These are phyloP conservation scores for Thamnaconus septentrionalis DNA, from an alignment of 2,113 vertebrate species.

Conservation along the genomic window DNA sequence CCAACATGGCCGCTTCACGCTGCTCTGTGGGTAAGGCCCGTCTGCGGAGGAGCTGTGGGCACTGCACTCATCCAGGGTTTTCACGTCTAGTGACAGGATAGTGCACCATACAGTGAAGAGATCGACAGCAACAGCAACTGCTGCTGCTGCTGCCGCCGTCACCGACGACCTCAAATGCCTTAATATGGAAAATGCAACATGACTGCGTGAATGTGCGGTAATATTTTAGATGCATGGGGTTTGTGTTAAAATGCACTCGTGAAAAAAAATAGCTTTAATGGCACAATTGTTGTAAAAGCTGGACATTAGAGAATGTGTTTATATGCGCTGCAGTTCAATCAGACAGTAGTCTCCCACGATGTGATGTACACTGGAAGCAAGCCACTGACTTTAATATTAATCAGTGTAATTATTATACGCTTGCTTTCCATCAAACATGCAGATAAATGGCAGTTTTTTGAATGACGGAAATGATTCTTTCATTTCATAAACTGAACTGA, in stretches of 20 bases:
- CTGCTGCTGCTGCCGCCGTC: neutral
- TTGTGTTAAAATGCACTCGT: too few species aligned
- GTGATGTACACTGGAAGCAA: neutral
- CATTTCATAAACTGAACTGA: too few species aligned
- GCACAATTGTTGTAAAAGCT: too few species aligned
- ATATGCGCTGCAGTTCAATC: neutral
- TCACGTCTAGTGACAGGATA: neutral
- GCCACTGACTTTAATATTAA: too few species aligned
- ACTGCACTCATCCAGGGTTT: conserved; percentile 11
- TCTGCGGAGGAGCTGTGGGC: conserved; percentile 22
- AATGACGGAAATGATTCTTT: too few species aligned
- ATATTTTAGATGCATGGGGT: too few species aligned
- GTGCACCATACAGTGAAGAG: conserved; percentile 21
- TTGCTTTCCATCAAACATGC: too few species aligned
- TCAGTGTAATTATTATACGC: too few species aligned
- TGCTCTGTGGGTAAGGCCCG: conserved; percentile 41
- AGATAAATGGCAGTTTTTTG: too few species aligned
- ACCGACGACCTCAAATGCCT: conserved; percentile 11
- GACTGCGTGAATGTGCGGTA: too few species aligned
- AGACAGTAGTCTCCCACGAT: neutral
- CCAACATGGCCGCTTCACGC: conserved; percentile 57
- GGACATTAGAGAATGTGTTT: neutral
- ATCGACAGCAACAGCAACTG: conserved; percentile 17
- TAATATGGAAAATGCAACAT: neutral
- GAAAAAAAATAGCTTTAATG: too few species aligned